Evolutionary conservation across 2,797 vertebrate species (phyloP).

Genomic region (Hemibagrus guttatus): DNA sequence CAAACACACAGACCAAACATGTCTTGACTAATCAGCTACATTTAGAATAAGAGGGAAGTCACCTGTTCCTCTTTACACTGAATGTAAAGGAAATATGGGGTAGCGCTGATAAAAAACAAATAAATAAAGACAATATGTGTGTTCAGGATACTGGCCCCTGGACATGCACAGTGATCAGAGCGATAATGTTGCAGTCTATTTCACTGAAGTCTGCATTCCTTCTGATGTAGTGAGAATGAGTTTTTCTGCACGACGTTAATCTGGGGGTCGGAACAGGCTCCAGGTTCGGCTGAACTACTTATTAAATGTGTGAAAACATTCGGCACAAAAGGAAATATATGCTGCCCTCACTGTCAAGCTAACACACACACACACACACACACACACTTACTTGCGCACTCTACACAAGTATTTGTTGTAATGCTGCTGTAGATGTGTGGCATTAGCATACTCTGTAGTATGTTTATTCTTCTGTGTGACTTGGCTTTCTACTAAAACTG

Average conservation of each 20-base stretch:
- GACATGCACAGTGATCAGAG: neutral
- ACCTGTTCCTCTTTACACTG: neutral
- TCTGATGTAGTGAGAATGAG: neutral
- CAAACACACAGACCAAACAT: neutral
- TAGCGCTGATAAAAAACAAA: neutral
- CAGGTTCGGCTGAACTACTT: slow-evolving; percentile 1
- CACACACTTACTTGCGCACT: neutral
- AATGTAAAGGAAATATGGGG: neutral
- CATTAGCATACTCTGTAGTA: neutral
- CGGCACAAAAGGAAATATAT: neutral
- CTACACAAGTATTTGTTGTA: neutral
- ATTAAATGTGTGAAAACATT: slow-evolving; percentile 30
- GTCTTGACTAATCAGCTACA: neutral
- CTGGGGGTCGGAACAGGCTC: slow-evolving; percentile 13
- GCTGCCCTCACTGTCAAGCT: neutral
- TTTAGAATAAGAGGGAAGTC: neutral
- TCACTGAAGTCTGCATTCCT: neutral
- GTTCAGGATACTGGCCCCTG: neutral
- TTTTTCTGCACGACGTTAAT: neutral
- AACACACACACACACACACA: neutral
- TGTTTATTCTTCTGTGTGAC: neutral
- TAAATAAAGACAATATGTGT: neutral
- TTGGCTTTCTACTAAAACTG: neutral
- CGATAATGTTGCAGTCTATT: neutral
- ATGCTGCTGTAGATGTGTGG: neutral